phyloP scores from a whole-genome alignment of 2,888 invertebrate genomes.

The Petrolisthes manimaculis region DNA sequence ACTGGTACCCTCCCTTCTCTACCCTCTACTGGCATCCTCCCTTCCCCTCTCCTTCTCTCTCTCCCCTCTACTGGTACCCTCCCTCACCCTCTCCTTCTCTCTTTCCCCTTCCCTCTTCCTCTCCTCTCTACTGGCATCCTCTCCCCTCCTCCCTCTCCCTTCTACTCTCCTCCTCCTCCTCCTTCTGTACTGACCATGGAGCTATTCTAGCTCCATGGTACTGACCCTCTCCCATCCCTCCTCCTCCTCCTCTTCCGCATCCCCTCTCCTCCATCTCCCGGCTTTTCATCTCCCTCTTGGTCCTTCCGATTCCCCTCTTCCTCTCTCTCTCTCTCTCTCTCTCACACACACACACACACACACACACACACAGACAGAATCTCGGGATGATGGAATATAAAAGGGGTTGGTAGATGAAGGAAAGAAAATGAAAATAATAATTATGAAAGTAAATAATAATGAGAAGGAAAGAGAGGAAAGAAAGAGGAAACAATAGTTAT shows the following conservation, averaged over 20 bases:
- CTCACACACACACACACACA: not conserved
- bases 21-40: not conserved
- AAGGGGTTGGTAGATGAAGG: too few species aligned
- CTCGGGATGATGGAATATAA: not conserved
- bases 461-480: too few species aligned
- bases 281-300: not conserved
- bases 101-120: not conserved
- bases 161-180: not conserved
- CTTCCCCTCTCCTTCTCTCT: not conserved
- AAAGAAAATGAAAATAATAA: not conserved
- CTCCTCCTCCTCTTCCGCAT: not conserved
- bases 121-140: too few species aligned
- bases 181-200: not conserved
- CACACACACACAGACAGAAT: not conserved
- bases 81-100: too few species aligned
- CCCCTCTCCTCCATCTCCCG: not conserved
- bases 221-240: not conserved
- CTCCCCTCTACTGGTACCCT: too few species aligned
- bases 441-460: not conserved
- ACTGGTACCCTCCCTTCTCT: too few species aligned
- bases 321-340: constrained; percentile 21
- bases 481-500: not conserved
- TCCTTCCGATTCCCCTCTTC: not conserved
- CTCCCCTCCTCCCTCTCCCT: too few species aligned
- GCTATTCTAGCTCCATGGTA: too few species aligned